Conservation (phyloP, 2,113 vertebrate genomes). For the Microcebus murinus region DNA sequence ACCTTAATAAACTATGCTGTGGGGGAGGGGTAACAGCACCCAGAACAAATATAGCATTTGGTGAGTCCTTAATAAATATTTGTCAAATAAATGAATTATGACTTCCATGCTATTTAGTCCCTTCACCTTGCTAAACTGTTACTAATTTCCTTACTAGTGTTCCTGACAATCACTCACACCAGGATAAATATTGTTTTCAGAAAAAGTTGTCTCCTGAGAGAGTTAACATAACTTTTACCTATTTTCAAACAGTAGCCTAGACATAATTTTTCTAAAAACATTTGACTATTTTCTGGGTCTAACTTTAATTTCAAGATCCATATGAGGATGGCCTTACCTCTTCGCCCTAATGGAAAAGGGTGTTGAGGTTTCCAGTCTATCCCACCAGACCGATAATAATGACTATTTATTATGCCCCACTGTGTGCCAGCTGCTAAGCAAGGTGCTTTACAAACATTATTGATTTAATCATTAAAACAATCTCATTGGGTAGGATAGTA, state of each 20-base stretch:
- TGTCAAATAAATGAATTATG: background rate
- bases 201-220: background rate
- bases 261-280: slow-evolving; percentile 4
- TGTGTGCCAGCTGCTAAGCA: background rate
- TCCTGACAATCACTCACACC: slow-evolving; percentile 14
- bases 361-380: background rate
- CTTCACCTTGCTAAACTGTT: background rate
- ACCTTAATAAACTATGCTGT: background rate
- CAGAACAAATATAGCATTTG: background rate
- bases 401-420: background rate
- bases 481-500: background rate
- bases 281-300: background rate
- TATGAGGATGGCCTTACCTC: background rate
- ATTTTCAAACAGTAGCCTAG: background rate
- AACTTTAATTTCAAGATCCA: background rate
- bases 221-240: background rate
- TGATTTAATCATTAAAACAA: background rate
- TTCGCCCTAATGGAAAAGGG: background rate
- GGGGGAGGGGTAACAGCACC: background rate
- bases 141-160: background rate
- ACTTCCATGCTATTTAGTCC: background rate
- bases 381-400: background rate
- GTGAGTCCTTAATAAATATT: background rate
- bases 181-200: background rate
- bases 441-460: background rate